Base-by-base conservation (phyloP, 2,113 vertebrate species). In the Microcebus lehilahytsara region DNA sequence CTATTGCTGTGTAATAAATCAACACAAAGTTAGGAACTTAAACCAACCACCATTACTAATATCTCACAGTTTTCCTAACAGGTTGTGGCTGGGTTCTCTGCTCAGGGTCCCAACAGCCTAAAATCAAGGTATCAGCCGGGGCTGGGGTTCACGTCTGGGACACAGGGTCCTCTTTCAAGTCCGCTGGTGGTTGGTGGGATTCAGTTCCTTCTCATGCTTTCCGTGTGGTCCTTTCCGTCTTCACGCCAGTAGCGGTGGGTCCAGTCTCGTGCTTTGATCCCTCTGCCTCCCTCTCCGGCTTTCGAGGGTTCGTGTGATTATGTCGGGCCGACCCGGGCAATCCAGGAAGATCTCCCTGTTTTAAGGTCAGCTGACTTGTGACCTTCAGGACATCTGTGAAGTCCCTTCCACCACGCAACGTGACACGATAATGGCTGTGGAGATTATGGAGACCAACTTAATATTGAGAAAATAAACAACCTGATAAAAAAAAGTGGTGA, bases 231-330 rank as follows among this genome's bases (percentile, higher is more conserved):
- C 51, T 77, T n/a, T 37, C n/a, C 10, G 7, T 30, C 66, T 51
- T 74, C 16, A 8, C 20, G 32, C 9, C 3, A 42, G 22, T 22
- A 4, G 9, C 0, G 12, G 22, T 6, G 46, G 5, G n/a, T 27
- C 20, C 25, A 25, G 17, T 27, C 19, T 16, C 49, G 1, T 0
- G 1, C 32, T 53, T 75, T 32, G 19, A n/a, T 51, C 66, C n/a
- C 75, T 49, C 22, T 60, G 32, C 2, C 16, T 32, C 77, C 7
- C 14, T 83, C 78, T 56, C 49, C 9, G 0, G 27, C 79, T 83
- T 64, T 23, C 32, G 20, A 67, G 30, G 87, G 20, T 37, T 37
- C 37, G 2, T 25, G 64, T 27, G 49, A 69, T 22, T 19, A 37
- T 34, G 10, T 2, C 3, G 30, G 30, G n/a, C 23, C 22, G 32